Evolutionary conservation across 37 sponge, comb jelly and placozoan species (phyloP), one percentile per base, ranked within the genome.

Genomic region (Halichondria panicea): DNA sequence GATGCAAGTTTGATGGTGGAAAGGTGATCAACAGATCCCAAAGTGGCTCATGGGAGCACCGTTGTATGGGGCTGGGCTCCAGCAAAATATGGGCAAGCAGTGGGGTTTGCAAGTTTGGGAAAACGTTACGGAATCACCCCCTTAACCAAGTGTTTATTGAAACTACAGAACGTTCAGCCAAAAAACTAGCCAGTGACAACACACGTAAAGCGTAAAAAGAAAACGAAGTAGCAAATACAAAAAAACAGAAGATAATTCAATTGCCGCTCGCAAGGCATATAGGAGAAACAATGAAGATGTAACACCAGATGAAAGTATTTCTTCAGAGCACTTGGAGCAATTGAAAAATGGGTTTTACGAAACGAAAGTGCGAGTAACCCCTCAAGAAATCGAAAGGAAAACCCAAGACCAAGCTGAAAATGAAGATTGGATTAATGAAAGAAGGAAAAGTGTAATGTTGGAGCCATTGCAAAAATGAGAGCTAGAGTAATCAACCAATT

Each of bases 1-100:
- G 83, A 13, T 42, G 21, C 39, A 82, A 82, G 40, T 82, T 74
- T 66, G 83, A 82, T 74, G 75, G 83, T 2, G 83, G 83, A 30
- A 82, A 82, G 41, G 66, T 64, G 3, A 82, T 74, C 0, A 74
- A 56, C 41, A 55, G 83, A 2, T 52, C 44, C 1, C 83, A 82
- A 28, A 37, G 75, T 57, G 75, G 75, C 0, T 68, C 70, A 42
- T 76, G 64, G 54, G 65, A 76, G 32, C 35, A 63, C 53, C 48
- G 70, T 0, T 79, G 80, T 28, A 58, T 60, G 61, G 80, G 80
- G 30, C 71, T 13, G 80, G 70, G 0, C 36, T 79, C 24, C 37
- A 37, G 33, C 71, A 60, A 42, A 79, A 68, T 56, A 11, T 43
- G 11, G 79, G 79, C 19, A 3, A 21, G 28, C 6, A 18, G 7